Evolutionary conservation across 2,113 vertebrate genomes (phyloP).

Genomic region (Tachysurus vachellii): DNA sequence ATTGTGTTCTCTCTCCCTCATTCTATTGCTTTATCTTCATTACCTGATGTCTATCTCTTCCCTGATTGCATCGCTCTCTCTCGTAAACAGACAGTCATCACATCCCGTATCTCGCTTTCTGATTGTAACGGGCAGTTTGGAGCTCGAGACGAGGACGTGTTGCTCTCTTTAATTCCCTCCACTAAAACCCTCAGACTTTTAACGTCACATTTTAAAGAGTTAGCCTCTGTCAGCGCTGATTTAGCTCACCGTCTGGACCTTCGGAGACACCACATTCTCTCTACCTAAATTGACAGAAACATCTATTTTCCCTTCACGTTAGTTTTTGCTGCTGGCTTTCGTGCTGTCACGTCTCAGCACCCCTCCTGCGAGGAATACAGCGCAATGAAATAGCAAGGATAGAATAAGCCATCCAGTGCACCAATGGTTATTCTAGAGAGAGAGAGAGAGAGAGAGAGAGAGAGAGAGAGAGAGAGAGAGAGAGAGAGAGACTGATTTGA

Average conservation of each 20-base stretch:
- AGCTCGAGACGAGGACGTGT: constrained; percentile 46
- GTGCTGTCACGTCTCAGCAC: constrained; percentile 44
- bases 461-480: constrained; percentile 43
- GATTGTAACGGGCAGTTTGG: constrained; percentile 72
- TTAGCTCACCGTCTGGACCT: constrained; percentile 68
- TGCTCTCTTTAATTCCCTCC: constrained; percentile 71
- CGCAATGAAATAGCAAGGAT: constrained; percentile 42
- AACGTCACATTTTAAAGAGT: constrained; percentile 71
- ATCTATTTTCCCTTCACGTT: constrained; percentile 67
- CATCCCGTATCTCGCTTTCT: constrained; percentile 58
- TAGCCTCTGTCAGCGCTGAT: constrained; percentile 74
- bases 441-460: constrained; percentile 39
- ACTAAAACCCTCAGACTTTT: constrained; percentile 72
- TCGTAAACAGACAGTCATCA: constrained; percentile 34
- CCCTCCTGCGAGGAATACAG: constrained; percentile 3
- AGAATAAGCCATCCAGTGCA: constrained; percentile 39
- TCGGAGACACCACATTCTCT: constrained; percentile 69
- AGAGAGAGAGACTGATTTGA: constrained; percentile 23
- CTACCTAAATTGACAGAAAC: constrained; percentile 71
- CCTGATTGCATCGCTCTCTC: constrained; percentile 1
- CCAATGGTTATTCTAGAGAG: constrained; percentile 22
- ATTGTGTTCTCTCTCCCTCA: not conserved
- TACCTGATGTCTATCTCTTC: constrained; percentile 21
- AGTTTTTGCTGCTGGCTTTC: constrained; percentile 56
- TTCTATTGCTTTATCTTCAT: constrained; percentile 12